A percentile compares a stretch with the other conserved stretches of the same genome.
phyloP scores from a whole-genome alignment of 2,888 invertebrate genomes.

The Nymphalis polychloros region DNA sequence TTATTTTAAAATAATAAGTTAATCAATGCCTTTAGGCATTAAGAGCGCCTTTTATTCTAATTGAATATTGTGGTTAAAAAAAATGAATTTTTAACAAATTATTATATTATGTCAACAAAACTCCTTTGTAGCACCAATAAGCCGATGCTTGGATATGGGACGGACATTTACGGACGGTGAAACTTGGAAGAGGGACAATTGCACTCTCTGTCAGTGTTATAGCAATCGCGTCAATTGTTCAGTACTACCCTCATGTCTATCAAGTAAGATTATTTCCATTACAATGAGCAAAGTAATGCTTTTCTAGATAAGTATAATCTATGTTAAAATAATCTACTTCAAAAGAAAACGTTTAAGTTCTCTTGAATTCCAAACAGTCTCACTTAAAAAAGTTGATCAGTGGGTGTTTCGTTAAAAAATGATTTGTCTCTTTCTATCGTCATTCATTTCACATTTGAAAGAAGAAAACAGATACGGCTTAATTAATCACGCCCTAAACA shows the following conservation, averaged over 20 bases:
- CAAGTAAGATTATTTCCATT: constrained; percentile 43
- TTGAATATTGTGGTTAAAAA: too few relatives aligned
- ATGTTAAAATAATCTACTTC: neutral
- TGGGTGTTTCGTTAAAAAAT: too few relatives aligned
- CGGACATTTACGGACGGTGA: constrained; percentile 85
- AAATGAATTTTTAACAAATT: too few relatives aligned
- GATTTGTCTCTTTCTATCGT: too few relatives aligned
- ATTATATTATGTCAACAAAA: neutral
- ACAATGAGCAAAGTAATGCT: neutral
- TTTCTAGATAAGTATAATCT: neutral
- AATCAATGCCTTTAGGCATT: too few relatives aligned
- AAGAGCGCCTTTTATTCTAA: too few relatives aligned
- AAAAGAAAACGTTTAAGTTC: neutral
- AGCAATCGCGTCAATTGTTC: constrained; percentile 84
- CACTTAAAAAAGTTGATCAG: too few relatives aligned
- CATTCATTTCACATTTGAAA: too few relatives aligned
- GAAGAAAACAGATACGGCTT: too few relatives aligned
- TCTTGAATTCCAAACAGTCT: too few relatives aligned
- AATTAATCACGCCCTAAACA: too few relatives aligned
- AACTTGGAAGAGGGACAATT: constrained; percentile 83
- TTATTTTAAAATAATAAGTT: neutral
- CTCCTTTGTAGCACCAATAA: constrained; percentile 39
- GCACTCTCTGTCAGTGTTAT: constrained; percentile 87
- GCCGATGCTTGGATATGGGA: constrained; percentile 82
- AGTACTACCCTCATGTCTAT: constrained; percentile 51